These are phyloP conservation scores for Drosophila nigricruria DNA, from an alignment of 2,888 invertebrate species.

Conservation along the genomic window DNA sequence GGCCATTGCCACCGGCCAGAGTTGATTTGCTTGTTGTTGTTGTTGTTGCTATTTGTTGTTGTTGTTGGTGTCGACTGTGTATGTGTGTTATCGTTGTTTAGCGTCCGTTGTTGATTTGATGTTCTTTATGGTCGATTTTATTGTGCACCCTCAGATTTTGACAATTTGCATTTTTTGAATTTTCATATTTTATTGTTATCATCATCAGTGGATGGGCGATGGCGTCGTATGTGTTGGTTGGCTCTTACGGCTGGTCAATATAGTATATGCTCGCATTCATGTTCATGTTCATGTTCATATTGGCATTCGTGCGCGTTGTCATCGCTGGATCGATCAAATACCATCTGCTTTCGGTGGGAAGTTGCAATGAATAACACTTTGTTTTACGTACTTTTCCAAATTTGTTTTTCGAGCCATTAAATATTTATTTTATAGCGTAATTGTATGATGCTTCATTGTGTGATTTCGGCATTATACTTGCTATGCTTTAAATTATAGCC, in stretches of 20 bases:
- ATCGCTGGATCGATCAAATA: slow-evolving; percentile 18
- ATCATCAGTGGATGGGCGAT: slow-evolving; percentile 35
- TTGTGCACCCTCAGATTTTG: slow-evolving; percentile 64
- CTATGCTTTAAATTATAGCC: slow-evolving; percentile 24
- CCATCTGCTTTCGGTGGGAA: slow-evolving; percentile 26
- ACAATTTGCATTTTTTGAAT: slow-evolving; percentile 68
- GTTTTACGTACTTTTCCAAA: slow-evolving; percentile 25
- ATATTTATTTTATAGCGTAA: slow-evolving; percentile 21
- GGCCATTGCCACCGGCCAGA: slow-evolving; percentile 61
- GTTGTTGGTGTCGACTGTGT: slow-evolving; percentile 24
- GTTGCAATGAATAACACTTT: slow-evolving; percentile 24
- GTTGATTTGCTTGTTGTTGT: slow-evolving; percentile 31
- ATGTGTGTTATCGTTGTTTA: slow-evolving; percentile 51
- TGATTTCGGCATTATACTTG: slow-evolving; percentile 22
- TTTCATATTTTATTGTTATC: slow-evolving; percentile 70
- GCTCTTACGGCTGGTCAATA: slow-evolving; percentile 49
- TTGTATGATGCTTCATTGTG: slow-evolving; percentile 31
- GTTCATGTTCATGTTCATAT: slow-evolving; percentile 29
- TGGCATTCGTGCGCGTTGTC: slow-evolving; percentile 36
- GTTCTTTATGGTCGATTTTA: slow-evolving; percentile 69
- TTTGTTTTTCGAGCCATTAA: slow-evolving; percentile 16
- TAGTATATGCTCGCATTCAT: slow-evolving; percentile 23
- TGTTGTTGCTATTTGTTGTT: slow-evolving; percentile 23
- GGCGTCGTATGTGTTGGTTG: slow-evolving; percentile 42
- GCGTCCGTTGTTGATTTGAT: slow-evolving; percentile 62